Evolutionary conservation across 2,888 invertebrate species (phyloP).

Genomic region (Melieria crassipennis): DNA sequence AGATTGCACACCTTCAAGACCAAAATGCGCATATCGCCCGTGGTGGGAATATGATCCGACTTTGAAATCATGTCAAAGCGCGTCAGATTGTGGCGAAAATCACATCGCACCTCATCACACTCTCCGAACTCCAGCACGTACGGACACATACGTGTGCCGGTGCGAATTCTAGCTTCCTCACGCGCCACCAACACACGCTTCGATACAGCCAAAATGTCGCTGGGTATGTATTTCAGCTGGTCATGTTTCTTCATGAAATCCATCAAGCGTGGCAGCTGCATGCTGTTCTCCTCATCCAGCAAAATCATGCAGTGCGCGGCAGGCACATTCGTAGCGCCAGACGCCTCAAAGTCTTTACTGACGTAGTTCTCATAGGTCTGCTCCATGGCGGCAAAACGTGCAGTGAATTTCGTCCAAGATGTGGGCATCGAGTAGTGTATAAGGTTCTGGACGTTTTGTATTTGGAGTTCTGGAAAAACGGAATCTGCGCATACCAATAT

Average conservation of each 20-base stretch:
- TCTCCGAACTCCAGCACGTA: conserved; percentile 73
- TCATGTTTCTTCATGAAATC: conserved; percentile 68
- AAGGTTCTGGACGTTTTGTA: conserved; percentile 74
- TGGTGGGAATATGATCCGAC: conserved; percentile 66
- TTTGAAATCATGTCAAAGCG: conserved; percentile 67
- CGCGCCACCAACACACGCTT: conserved; percentile 41
- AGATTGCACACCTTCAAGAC: conserved; percentile 41
- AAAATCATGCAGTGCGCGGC: conserved; percentile 66
- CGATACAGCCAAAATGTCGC: conserved; percentile 51
- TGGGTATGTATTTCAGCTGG: conserved; percentile 47
- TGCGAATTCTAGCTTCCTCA: conserved; percentile 47
- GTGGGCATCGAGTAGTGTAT: conserved; percentile 78
- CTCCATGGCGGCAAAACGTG: conserved; percentile 74
- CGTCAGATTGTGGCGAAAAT: conserved; percentile 72
- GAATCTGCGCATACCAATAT: conserved; percentile 77
- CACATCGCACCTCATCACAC: conserved; percentile 72
- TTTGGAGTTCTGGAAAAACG: conserved; percentile 71
- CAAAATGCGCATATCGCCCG: conserved; percentile 44
- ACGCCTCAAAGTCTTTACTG: conserved; percentile 38
- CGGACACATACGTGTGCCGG: conserved; percentile 62
- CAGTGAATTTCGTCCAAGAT: conserved; percentile 75
- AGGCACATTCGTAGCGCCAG: background rate
- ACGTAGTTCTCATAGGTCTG: conserved; percentile 68
- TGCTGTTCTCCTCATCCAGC: conserved; percentile 70
- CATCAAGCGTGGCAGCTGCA: conserved; percentile 72